phyloP scores from a whole-genome alignment of 2,888 invertebrate species.

The Rapana venosa region DNA sequence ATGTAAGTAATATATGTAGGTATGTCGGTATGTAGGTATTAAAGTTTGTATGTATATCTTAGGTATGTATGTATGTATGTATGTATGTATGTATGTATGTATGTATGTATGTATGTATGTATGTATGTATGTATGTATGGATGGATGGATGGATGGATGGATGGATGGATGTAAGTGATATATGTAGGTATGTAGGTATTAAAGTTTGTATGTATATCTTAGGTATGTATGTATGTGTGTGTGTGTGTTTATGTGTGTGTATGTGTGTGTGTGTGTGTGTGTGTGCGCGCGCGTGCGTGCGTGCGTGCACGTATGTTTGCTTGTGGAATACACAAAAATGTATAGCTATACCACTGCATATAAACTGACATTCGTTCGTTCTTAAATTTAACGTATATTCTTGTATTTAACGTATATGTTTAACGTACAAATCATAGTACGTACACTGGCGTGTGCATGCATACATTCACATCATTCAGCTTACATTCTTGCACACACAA shows the following conservation, averaged over 20 bases:
- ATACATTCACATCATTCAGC: background rate
- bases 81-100: background rate
- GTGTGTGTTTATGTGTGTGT: too few relatives aligned
- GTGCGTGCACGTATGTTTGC: background rate
- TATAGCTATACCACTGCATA: too few relatives aligned
- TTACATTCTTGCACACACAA: background rate
- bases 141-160: too few relatives aligned
- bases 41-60: background rate
- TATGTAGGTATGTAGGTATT: too few relatives aligned
- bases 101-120: background rate
- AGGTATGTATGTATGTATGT: background rate
- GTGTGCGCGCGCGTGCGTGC: background rate
- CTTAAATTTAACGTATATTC: too few relatives aligned
- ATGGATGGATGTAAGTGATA: too few relatives aligned
- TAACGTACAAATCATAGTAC: too few relatives aligned
- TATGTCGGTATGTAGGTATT: background rate
- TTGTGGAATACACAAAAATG: too few relatives aligned
- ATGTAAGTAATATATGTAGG: background rate
- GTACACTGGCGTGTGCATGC: background rate
- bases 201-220: conserved; percentile 17
- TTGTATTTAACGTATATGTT: too few relatives aligned
- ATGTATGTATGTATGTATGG: too few relatives aligned
- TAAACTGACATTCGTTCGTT: too few relatives aligned
- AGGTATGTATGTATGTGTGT: background rate
- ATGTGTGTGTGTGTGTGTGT: background rate